Conservation (phyloP, 2,113 vertebrate genomes). For the Cacatua alba region DNA sequence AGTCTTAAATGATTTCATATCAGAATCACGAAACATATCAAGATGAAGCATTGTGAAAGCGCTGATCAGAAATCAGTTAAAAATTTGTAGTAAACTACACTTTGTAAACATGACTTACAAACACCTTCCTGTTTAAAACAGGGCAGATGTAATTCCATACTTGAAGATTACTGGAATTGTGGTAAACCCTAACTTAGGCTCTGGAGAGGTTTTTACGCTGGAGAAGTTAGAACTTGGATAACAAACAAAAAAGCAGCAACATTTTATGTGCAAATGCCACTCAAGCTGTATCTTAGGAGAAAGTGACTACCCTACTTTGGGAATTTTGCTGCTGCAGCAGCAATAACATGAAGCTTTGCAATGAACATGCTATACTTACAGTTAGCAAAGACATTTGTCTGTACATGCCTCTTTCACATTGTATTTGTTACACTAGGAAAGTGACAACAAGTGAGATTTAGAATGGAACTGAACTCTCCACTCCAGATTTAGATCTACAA, state of each 20-base stretch:
- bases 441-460: slow-evolving; percentile 18
- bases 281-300: slow-evolving; percentile 36
- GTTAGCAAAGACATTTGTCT: slow-evolving; percentile 43
- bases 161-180: slow-evolving; percentile 42
- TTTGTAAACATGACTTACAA: slow-evolving; percentile 53
- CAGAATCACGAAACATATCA: slow-evolving; percentile 55
- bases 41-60: slow-evolving; percentile 62
- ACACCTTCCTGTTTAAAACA: slow-evolving; percentile 55
- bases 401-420: slow-evolving; percentile 51
- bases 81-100: slow-evolving; percentile 49
- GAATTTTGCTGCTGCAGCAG: slow-evolving; percentile 48
- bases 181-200: slow-evolving; percentile 58
- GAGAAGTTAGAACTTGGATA: not conserved
- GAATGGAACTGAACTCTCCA: slow-evolving; percentile 24
- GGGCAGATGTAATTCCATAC: slow-evolving; percentile 53
- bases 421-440: slow-evolving; percentile 35
- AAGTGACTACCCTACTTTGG: slow-evolving; percentile 20
- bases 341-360: slow-evolving; percentile 38
- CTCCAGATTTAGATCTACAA: slow-evolving; percentile 22
- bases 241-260: slow-evolving; percentile 48
- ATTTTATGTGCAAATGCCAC: slow-evolving; percentile 43
- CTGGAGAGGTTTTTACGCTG: slow-evolving; percentile 48
- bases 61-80: slow-evolving; percentile 47
- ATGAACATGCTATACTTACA: slow-evolving; percentile 46
- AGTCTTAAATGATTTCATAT: slow-evolving; percentile 77